Conservation (phyloP, 2,113 vertebrate genomes). For the Daphoenositta chrysoptera region DNA sequence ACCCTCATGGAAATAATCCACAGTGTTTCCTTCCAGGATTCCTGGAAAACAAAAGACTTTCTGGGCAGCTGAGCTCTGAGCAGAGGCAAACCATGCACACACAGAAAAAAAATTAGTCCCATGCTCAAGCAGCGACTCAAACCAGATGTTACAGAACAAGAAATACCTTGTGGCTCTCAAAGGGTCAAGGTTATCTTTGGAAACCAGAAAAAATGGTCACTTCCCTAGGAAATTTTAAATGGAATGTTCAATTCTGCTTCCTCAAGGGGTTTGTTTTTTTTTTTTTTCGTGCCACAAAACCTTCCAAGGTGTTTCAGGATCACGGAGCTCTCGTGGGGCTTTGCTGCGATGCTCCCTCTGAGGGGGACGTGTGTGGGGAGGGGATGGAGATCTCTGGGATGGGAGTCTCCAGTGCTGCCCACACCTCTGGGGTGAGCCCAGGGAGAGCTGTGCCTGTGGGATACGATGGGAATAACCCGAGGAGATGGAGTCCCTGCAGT, state of each 20-base stretch:
- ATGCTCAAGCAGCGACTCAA: constrained; percentile 33
- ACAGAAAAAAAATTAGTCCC: constrained; percentile 18
- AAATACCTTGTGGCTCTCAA: constrained; percentile 51
- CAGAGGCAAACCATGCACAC: constrained; percentile 42
- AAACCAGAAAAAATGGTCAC: constrained; percentile 26
- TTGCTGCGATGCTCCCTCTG: rapidly evolving
- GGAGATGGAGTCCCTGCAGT: not conserved
- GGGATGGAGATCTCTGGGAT: not conserved
- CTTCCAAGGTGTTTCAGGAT: not conserved
- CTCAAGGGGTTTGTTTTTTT: not conserved
- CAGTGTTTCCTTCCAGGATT: not conserved
- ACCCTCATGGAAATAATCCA: not conserved
- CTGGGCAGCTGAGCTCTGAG: not conserved
- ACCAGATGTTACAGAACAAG: not conserved
- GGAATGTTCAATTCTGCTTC: not conserved
- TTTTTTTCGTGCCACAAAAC: not conserved
- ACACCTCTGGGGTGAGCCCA: not conserved
- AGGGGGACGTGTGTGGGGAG: not conserved
- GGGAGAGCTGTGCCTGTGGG: not conserved
- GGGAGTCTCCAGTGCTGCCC: not conserved
- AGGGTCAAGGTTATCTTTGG: constrained; percentile 43
- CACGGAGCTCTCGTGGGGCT: not conserved
- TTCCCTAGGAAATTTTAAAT: constrained; percentile 29
- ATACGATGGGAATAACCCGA: rapidly evolving
- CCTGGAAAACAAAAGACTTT: not conserved